Evolutionary conservation across 1,140 invertebrate genomes (phyloP).

Genomic region (Cyrtorhinus lividipennis): DNA sequence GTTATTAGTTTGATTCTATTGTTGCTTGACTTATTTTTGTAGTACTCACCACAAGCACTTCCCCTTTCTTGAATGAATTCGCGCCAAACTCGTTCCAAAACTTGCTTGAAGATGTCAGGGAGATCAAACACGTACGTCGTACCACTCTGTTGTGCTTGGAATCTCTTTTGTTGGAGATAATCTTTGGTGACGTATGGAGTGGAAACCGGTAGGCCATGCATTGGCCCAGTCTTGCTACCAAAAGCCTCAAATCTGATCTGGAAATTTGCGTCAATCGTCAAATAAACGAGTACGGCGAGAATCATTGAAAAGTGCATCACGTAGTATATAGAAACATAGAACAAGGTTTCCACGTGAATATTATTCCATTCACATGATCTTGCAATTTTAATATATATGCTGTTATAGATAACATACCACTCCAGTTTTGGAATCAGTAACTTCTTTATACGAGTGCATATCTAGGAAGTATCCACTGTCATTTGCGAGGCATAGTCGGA

Average conservation of each 20-base stretch:
- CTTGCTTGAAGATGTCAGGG: constrained; percentile 93
- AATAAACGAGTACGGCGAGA: too few species aligned
- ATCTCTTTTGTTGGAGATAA: constrained; percentile 92
- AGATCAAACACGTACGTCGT: constrained; percentile 98
- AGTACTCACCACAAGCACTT: constrained; percentile 28
- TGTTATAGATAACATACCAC: constrained; percentile 50
- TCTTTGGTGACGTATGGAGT: constrained; percentile 96
- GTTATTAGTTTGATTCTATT: too few species aligned
- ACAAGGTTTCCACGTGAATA: background rate
- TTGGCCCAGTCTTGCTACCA: constrained; percentile 67
- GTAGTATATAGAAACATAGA: background rate
- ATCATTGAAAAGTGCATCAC: too few species aligned
- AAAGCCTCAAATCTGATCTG: constrained; percentile 75
- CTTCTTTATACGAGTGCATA: constrained; percentile 85
- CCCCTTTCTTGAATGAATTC: constrained; percentile 57
- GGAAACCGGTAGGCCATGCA: constrained; percentile 85
- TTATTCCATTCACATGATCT: background rate
- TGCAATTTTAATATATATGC: too few species aligned
- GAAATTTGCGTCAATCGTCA: constrained; percentile 19
- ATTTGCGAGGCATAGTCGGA: constrained; percentile 84
- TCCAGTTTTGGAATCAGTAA: constrained; percentile 73
- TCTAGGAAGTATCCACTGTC: constrained; percentile 94
- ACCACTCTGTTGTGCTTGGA: constrained; percentile 87
- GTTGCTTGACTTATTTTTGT: background rate
- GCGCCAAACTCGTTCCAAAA: constrained; percentile 67